A percentile compares a stretch with the other conserved stretches of the same genome.
Conservation (phyloP, 2,797 vertebrate species). For the Lagocephalus sceleratus region DNA sequence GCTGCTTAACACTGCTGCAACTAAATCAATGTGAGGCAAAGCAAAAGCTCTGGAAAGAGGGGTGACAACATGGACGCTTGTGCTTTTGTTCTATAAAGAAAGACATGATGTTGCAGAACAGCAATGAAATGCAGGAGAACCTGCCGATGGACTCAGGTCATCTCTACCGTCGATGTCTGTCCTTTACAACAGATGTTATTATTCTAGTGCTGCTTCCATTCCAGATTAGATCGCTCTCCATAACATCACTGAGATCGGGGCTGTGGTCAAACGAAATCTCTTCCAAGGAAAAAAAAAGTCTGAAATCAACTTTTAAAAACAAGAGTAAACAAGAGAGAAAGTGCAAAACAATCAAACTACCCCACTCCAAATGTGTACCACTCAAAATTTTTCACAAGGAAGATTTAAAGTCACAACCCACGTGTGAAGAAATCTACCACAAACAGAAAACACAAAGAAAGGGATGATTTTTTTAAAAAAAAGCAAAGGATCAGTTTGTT, state of each 20-base stretch:
- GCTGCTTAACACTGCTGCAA: no score
- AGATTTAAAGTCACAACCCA: conserved; percentile 10
- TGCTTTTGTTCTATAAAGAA: conserved; percentile 24
- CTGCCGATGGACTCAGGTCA: conserved; percentile 1
- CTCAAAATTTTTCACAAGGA: conserved; percentile 41
- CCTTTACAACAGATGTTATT: neutral
- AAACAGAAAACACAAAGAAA: conserved; percentile 14
- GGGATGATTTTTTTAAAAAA: neutral
- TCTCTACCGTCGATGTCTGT: conserved; percentile 1
- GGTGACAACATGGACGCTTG: conserved; percentile 4
- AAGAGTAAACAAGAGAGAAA: no score
- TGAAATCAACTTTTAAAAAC: conserved; percentile 3
- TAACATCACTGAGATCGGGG: conserved; percentile 2
- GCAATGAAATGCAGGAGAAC: neutral
- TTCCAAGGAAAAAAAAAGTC: no score
- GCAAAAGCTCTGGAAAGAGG: conserved; percentile 3
- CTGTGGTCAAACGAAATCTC: conserved; percentile 4
- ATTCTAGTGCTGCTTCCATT: conserved; percentile 13
- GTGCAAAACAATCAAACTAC: conserved; percentile 2
- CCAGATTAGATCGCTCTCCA: neutral
- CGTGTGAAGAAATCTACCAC: conserved; percentile 33
- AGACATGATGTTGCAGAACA: no score
- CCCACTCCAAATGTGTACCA: conserved; percentile 32
- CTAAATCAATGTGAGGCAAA: no score
- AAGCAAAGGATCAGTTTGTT: conserved; percentile 19